These are phyloP conservation scores for Drosophila funebris DNA, from an alignment of 1,140 invertebrate species.

Conservation along the genomic window DNA sequence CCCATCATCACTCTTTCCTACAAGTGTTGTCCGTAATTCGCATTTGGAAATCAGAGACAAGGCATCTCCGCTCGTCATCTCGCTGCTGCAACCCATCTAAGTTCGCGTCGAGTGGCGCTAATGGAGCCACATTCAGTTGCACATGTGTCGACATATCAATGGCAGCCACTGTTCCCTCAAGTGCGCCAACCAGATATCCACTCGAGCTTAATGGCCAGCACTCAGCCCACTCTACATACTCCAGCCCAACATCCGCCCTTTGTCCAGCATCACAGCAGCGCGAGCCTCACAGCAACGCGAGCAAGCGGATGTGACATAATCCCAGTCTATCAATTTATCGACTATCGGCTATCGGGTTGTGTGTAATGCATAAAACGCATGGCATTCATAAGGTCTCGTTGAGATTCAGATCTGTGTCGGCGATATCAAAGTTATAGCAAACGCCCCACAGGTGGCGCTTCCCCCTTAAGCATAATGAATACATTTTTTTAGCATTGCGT, in stretches of 20 bases:
- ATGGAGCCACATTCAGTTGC: constrained; percentile 40
- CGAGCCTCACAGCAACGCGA: constrained; percentile 14
- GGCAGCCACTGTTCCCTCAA: constrained; percentile 53
- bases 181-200: no score
- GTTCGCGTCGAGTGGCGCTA: constrained; percentile 49
- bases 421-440: constrained; percentile 64
- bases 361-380: constrained; percentile 65
- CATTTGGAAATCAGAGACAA: constrained; percentile 61
- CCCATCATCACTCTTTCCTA: no score
- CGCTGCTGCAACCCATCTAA: constrained; percentile 2
- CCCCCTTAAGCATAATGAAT: constrained; percentile 13
- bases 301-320: constrained; percentile 77
- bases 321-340: constrained; percentile 14
- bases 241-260: no score
- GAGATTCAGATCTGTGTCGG: constrained; percentile 71
- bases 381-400: constrained; percentile 57
- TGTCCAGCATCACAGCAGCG: constrained; percentile 6
- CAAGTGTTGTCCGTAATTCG: constrained; percentile 56
- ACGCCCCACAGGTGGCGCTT: constrained; percentile 73
- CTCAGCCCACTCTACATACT: no score
- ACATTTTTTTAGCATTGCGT: neutral
- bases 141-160: constrained; percentile 52
- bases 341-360: neutral
- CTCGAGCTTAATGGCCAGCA: constrained; percentile 36
- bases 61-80: neutral